Evolutionary conservation across 1,140 invertebrate genomes (phyloP), one percentile per base, ranked within the genome.

Genomic region (Berghia stephanieae): DNA sequence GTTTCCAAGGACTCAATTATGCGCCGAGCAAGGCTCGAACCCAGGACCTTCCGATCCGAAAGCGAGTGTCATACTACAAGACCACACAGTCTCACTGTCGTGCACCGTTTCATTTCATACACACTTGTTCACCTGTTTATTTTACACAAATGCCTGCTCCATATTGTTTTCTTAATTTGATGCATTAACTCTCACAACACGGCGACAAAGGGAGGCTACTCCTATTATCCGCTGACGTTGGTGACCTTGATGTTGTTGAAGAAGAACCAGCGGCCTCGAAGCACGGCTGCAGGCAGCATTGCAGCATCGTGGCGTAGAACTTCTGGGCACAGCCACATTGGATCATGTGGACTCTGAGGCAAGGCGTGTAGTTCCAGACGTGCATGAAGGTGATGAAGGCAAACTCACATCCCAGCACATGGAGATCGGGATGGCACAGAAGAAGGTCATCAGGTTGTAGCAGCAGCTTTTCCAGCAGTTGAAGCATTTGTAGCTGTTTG

Each of bases 381-480:
- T 88, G 83, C 31, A 79, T 46, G 88, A 94, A 94, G 1, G 93
- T 92, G 4, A 94, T 87, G 80, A 92, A 93, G 21, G 94, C 94
- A 82, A 94, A 94, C 18, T 92, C 91, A 72, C 93, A 92, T 1
- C 94, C 44, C 94, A 89, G 78, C 92, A 90, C 74, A 94, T 90
- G 0, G 93, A 93, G 49, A 92, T 88, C 31, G 93, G 88, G 1
- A 94, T 93, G 0, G 93, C 93, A 6, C 93, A 89, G n/a, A 94
- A 77, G 31, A 93, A 91, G 0, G 93, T 92, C 13, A 94, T 89
- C 42, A 93, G 84, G 2, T 92, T 91, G 90, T 95, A 95, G 84
- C 94, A 94, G 83, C 91, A 92, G 83, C 92, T 92, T 68, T 92
- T 92, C 1, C 93, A 92, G 40, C 92, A 87, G 36, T 90, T 90